Evolutionary conservation across 2,113 vertebrate genomes (phyloP).

Genomic region (Andinoacara biseriatus): DNA sequence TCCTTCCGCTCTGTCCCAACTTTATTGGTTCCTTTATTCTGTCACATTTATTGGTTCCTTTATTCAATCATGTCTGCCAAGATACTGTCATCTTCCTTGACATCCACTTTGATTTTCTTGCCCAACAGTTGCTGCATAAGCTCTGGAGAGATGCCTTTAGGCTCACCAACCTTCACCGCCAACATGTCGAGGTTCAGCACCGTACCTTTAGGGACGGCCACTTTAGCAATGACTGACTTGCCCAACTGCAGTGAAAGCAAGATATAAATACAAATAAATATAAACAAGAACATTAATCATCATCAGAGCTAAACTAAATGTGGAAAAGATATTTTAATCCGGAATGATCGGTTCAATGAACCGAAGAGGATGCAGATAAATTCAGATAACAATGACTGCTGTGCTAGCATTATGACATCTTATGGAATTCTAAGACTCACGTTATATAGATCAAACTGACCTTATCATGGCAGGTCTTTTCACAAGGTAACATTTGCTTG

Average conservation of each 20-base stretch:
- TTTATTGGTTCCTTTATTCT: slow-evolving; percentile 48
- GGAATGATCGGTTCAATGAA: accelerated
- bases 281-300: too few species aligned
- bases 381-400: accelerated
- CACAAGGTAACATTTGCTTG: not conserved
- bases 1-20: not conserved
- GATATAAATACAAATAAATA: not conserved
- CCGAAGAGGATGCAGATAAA: not conserved
- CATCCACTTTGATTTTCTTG: slow-evolving; percentile 71
- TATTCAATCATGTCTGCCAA: slow-evolving; percentile 80
- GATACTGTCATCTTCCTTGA: slow-evolving; percentile 87
- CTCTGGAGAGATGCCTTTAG: not conserved
- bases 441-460: not conserved
- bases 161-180: not conserved
- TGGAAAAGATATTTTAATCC: not conserved
- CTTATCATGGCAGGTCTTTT: not conserved
- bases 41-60: not conserved
- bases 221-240: not conserved
- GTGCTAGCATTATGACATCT: not conserved
- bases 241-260: not conserved
- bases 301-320: too few species aligned
- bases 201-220: not conserved
- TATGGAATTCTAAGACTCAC: not conserved
- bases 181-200: accelerated
- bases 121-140: not conserved